Evolutionary conservation across 2,113 vertebrate genomes (phyloP), one percentile per base, ranked within the genome.

Genomic region (Setophaga coronata): DNA sequence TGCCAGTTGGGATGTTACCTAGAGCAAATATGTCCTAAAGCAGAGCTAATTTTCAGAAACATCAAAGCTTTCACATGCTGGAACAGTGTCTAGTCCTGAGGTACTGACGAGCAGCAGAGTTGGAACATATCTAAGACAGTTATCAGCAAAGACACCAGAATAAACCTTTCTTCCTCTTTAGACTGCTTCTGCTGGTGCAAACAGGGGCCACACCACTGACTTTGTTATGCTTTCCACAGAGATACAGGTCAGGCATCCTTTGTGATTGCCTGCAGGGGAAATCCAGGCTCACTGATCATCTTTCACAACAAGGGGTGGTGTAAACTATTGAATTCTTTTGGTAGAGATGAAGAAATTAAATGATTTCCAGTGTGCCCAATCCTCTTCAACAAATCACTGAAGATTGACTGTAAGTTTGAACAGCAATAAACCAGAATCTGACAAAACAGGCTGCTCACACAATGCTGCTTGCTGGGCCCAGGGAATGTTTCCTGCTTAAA

Each of bases 291-390:
- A 42, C 83, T 90, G 67, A 96, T 34, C 90, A 90, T 93, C 71
- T 83, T 95, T 97, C 87, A 93, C 64, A 83, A 21, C 77, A 54
- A 89, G 16, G 62, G 64, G 34, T 78, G 51, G 51, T 87, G 70
- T 62, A 86, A 96, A 93, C 83, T 83, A 83, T 85, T 93, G 96
- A 92, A 90, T 91, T 91, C 36, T 81, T 77, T 56, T 26, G 45
- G 74, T 77, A 71, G 79, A 80, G 64, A 88, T 36, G 86, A 92
- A 71, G 54, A 92, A 97, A 95, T 87, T 28, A 70, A 95, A 96
- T 82, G 56, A 85, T 82, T 95, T 95, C 83, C 95, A 65, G 48
- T 82, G 74, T 56, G n/a, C 64, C 29, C 78, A 79, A 6, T 76
- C 76, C 79, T 47, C n/a, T 70, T 96, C 91, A 78, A 70, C 81